Conservation (phyloP, 2,797 vertebrate genomes). For the Bradypus variegatus region DNA sequence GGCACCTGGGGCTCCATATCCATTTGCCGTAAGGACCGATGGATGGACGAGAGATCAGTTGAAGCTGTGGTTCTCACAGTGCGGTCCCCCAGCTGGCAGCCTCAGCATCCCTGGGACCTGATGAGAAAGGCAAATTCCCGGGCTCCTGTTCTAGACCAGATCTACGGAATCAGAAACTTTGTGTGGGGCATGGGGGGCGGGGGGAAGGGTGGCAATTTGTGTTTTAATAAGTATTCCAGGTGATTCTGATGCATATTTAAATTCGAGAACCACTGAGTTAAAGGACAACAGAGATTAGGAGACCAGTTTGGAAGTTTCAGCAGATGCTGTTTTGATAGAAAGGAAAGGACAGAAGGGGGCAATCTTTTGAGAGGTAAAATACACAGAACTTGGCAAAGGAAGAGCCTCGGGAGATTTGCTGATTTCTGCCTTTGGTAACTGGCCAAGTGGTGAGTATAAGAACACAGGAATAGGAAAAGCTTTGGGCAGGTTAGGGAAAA, state of each 20-base stretch:
- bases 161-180: too few species aligned
- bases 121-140: neutral
- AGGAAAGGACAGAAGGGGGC: neutral
- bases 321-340: neutral
- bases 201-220: neutral
- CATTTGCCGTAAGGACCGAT: accelerated
- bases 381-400: neutral
- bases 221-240: neutral
- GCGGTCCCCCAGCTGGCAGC: accelerated
- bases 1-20: neutral
- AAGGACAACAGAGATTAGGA: neutral
- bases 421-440: neutral
- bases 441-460: neutral
- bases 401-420: neutral
- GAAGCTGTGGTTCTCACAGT: neutral
- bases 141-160: neutral
- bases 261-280: neutral
- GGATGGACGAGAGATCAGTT: accelerated
- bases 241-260: neutral
- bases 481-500: neutral
- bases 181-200: too few species aligned
- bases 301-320: neutral
- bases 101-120: neutral
- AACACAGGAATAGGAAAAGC: neutral
- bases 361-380: neutral